A percentile compares a stretch with the other conserved stretches of the same genome.
Conservation (phyloP, 2,797 vertebrate genomes). For the Sebastes vulpes region DNA sequence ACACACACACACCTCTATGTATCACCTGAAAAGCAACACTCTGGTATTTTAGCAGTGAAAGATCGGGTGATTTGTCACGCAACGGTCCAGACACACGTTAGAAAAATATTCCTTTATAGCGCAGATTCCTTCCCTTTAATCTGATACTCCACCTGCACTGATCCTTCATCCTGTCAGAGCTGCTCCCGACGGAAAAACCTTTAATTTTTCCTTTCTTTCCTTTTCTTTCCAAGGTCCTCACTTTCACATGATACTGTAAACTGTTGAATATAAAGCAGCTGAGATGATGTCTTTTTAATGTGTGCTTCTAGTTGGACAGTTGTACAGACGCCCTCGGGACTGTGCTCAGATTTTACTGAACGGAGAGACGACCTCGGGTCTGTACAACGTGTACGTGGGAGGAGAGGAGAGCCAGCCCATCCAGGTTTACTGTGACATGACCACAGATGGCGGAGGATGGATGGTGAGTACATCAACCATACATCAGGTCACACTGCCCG, state of each 20-base stretch:
- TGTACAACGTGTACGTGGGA: constrained; percentile 90
- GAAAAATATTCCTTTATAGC: not conserved
- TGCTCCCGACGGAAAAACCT: constrained; percentile 3
- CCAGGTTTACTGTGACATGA: constrained; percentile 96
- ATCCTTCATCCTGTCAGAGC: constrained; percentile 29
- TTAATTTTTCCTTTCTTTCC: not conserved
- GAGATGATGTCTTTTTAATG: constrained; percentile 30
- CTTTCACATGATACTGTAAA: not conserved
- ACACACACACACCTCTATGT: not conserved
- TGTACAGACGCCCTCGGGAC: constrained; percentile 89
- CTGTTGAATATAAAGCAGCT: constrained; percentile 1
- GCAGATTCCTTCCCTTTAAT: constrained; percentile 24
- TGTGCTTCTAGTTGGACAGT: constrained; percentile 84
- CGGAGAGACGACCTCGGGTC: constrained; percentile 90
- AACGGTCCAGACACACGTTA: constrained; percentile 16
- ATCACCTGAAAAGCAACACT: not conserved
- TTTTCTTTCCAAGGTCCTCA: not conserved
- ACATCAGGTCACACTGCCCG: not conserved
- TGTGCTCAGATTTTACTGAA: constrained; percentile 94
- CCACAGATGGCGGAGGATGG: constrained; percentile 94
- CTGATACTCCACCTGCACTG: constrained; percentile 35
- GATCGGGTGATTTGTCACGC: not conserved
- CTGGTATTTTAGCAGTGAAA: not conserved
- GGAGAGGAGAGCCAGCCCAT: constrained; percentile 88
- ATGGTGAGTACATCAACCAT: constrained; percentile 85